These are phyloP conservation scores for Apoda limacodes DNA, from an alignment of 2,888 invertebrate species.

Conservation along the genomic window DNA sequence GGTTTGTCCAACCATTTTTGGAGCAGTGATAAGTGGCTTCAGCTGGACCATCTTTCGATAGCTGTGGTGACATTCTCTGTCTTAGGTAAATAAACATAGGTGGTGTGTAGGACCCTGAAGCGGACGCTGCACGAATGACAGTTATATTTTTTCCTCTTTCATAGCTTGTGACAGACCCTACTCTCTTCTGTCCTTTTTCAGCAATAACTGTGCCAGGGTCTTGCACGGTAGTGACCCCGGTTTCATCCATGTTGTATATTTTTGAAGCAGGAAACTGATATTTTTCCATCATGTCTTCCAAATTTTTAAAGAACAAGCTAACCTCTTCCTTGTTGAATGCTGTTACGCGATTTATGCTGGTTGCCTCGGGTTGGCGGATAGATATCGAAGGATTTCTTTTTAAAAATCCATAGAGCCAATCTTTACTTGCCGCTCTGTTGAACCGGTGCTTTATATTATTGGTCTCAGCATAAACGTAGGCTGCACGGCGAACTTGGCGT, in stretches of 20 bases:
- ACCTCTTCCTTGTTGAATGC: slow-evolving; percentile 19
- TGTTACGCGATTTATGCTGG: slow-evolving; percentile 18
- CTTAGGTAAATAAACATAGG: slow-evolving; percentile 18
- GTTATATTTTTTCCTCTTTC: slow-evolving; percentile 24
- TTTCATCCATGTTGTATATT: slow-evolving; percentile 25
- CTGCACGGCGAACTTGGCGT: slow-evolving; percentile 13
- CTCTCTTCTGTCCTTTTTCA: slow-evolving; percentile 26
- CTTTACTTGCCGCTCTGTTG: slow-evolving; percentile 19
- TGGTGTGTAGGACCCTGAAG: slow-evolving; percentile 14
- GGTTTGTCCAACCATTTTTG: slow-evolving; percentile 27
- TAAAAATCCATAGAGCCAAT: slow-evolving; percentile 16
- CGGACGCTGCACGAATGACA: slow-evolving; percentile 20
- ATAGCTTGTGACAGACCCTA: slow-evolving; percentile 24
- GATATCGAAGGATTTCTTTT: slow-evolving; percentile 10
- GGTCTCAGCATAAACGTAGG: slow-evolving; percentile 16
- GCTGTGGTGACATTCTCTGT: slow-evolving; percentile 23
- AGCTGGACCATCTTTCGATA: slow-evolving; percentile 25
- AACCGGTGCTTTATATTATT: slow-evolving; percentile 21
- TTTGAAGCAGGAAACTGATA: slow-evolving; percentile 22
- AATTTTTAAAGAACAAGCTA: slow-evolving; percentile 15
- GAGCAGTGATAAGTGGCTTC: slow-evolving; percentile 25
- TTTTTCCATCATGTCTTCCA: slow-evolving; percentile 13
- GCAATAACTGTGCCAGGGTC: slow-evolving; percentile 27
- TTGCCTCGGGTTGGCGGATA: slow-evolving; percentile 16
- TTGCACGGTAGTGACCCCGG: slow-evolving; percentile 21